A percentile compares a stretch with the other conserved stretches of the same genome.
Conservation (phyloP, 2,797 vertebrate genomes). For the Neoniphon sammara region DNA sequence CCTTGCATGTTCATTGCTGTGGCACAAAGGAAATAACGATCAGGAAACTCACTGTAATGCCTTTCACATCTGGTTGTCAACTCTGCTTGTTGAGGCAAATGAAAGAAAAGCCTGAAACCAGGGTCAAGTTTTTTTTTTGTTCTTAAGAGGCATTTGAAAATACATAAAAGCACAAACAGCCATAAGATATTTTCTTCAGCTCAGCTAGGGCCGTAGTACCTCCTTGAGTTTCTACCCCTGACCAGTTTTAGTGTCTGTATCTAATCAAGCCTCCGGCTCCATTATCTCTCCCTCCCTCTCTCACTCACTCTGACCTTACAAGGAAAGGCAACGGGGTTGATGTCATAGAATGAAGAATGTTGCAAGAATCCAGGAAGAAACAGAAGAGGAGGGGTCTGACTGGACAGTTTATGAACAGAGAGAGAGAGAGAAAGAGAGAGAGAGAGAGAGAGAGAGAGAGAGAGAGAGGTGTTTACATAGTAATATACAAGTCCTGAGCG, state of each 20-base stretch:
- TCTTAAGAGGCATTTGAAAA: neutral
- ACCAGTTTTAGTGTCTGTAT: constrained; percentile 77
- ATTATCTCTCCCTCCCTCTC: constrained; percentile 79
- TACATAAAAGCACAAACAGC: constrained; percentile 34
- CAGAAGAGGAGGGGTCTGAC: constrained; percentile 62
- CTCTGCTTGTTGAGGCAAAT: constrained; percentile 53
- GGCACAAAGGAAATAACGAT: constrained; percentile 42
- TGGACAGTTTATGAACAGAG: constrained; percentile 66
- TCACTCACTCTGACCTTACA: constrained; percentile 86
- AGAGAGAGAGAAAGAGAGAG: constrained; percentile 37
- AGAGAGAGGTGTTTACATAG: constrained; percentile 77
- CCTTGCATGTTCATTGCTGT: constrained; percentile 15
- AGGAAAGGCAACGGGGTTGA: constrained; percentile 87
- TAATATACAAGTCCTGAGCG: constrained; percentile 75
- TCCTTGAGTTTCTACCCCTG: constrained; percentile 56
- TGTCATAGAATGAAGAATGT: constrained; percentile 89
- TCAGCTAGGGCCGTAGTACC: constrained; percentile 31
- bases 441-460: constrained; percentile 66
- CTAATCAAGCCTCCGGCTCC: constrained; percentile 81
- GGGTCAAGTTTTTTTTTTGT: constrained; percentile 2
- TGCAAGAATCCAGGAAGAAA: constrained; percentile 83
- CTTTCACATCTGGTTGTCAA: constrained; percentile 54
- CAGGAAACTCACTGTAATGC: constrained; percentile 36
- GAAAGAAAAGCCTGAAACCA: constrained; percentile 22
- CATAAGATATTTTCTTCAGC: constrained; percentile 38